Evolutionary conservation across 2,113 vertebrate genomes (phyloP).

Genomic region (Tonatia bakeri): DNA sequence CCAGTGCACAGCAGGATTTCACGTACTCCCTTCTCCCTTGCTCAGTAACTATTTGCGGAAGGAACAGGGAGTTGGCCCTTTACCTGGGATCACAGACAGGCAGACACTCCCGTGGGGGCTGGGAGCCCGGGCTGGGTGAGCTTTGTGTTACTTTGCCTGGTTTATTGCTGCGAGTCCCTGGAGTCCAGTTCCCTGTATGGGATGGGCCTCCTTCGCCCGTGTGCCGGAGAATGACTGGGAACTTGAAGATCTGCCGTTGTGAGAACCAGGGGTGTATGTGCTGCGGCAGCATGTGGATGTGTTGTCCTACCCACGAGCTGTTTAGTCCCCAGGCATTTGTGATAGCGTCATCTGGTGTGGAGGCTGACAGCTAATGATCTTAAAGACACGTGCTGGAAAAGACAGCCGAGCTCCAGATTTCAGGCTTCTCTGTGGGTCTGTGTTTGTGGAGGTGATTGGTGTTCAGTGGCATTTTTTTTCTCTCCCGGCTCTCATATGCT

Average conservation of each 20-base stretch:
- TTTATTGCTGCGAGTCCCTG: neutral
- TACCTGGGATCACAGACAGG: neutral
- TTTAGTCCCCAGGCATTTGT: slow-evolving; percentile 24
- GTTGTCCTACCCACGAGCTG: neutral
- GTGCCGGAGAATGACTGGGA: neutral
- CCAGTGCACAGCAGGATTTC: no score
- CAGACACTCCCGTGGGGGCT: neutral
- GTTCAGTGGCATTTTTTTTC: neutral
- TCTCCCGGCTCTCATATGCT: neutral
- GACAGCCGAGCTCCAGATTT: neutral
- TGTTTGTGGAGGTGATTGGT: neutral
- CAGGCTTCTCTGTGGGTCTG: neutral
- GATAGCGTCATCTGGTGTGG: neutral
- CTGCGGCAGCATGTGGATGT: neutral
- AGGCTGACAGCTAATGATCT: neutral
- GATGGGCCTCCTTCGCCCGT: neutral
- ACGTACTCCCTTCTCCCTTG: neutral
- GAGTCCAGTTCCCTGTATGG: neutral
- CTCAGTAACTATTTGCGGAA: neutral
- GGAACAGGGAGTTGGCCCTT: neutral
- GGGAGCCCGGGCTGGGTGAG: neutral
- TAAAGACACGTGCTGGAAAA: neutral
- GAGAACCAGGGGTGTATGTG: neutral
- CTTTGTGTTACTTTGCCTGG: neutral
- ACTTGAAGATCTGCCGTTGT: neutral